Conservation (phyloP, 2,888 invertebrate species). For the Girardia tigrina region DNA sequence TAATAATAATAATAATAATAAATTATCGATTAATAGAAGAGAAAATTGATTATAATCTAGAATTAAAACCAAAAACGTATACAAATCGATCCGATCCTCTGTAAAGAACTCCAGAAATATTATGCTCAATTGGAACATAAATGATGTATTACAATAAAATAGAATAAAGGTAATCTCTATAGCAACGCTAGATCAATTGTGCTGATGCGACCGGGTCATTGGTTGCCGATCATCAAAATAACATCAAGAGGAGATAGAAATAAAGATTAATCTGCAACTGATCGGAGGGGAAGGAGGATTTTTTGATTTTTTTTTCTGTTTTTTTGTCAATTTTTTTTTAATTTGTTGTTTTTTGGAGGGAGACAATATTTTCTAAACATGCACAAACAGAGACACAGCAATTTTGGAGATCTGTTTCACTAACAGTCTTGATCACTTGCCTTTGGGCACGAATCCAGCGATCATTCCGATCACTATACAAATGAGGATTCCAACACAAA, state of each 20-base stretch:
- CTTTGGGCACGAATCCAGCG: conserved; percentile 21
- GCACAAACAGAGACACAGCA: no score
- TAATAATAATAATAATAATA: neutral
- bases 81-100: neutral
- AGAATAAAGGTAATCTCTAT: neutral
- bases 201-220: neutral
- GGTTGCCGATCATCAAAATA: neutral
- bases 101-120: neutral
- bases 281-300: no score
- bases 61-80: neutral
- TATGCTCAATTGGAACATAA: no score
- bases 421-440: neutral
- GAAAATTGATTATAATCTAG: neutral
- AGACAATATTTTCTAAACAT: no score
- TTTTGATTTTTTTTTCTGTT: no score
- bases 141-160: neutral
- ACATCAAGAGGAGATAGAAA: neutral
- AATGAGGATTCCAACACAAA: conserved; percentile 68
- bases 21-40: neutral
- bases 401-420: neutral
- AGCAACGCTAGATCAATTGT: neutral
- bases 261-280: no score
- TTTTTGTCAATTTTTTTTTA: no score
- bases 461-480: conserved; percentile 17
- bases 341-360: no score